Evolutionary conservation across 2,888 invertebrate genomes (phyloP).

Genomic region (Yponomeuta malinellus): DNA sequence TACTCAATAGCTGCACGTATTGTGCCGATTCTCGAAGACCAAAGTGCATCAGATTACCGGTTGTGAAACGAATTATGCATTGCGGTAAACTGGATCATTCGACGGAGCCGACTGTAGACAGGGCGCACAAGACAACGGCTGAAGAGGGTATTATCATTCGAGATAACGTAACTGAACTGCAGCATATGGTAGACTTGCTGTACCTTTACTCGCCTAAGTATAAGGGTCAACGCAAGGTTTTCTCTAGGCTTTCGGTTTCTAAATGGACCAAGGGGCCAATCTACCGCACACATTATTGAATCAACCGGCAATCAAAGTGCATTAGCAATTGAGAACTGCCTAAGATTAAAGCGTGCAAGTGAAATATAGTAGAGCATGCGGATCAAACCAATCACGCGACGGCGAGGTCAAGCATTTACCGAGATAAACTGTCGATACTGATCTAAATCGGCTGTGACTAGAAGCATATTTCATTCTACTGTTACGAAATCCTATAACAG

Average conservation of each 20-base stretch:
- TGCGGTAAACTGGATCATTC: slow-evolving; percentile 41
- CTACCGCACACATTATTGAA: neutral
- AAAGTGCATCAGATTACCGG: slow-evolving; percentile 54
- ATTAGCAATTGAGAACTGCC: neutral
- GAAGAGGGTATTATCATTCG: neutral
- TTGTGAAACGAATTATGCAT: slow-evolving; percentile 44
- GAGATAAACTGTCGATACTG: slow-evolving; percentile 33
- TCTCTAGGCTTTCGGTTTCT: neutral
- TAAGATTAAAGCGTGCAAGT: slow-evolving; percentile 3
- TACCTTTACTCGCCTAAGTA: neutral
- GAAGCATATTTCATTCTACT: slow-evolving; percentile 8
- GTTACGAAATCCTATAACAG: slow-evolving; percentile 6
- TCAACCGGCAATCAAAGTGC: neutral
- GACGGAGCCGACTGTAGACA: slow-evolving; percentile 18
- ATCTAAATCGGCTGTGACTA: slow-evolving; percentile 23
- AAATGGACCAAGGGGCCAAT: neutral
- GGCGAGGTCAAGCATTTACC: slow-evolving; percentile 33
- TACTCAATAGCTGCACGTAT: slow-evolving; percentile 44
- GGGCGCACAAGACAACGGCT: neutral
- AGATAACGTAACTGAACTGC: neutral
- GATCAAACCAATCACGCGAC: slow-evolving; percentile 27
- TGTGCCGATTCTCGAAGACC: slow-evolving; percentile 38
- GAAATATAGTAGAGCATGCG: slow-evolving; percentile 6
- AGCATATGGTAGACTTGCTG: neutral
- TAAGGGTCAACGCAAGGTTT: neutral